phyloP scores from a whole-genome alignment of 2,888 invertebrate species.

The Synergus itoensis region DNA sequence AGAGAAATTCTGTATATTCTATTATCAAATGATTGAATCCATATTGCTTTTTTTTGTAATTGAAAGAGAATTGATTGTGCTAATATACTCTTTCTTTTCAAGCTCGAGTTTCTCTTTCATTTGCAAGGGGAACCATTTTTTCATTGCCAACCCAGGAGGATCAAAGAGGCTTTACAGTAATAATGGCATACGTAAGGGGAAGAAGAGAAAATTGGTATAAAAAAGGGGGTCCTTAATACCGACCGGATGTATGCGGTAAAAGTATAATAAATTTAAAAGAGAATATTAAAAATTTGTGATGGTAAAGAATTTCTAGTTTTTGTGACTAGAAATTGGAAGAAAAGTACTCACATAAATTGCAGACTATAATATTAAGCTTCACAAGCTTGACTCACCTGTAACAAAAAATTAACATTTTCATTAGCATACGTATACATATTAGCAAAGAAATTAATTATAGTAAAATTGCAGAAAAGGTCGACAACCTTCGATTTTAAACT shows the following conservation, averaged over 20 bases:
- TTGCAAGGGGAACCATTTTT: background rate
- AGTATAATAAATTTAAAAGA: background rate
- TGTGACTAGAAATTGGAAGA: background rate
- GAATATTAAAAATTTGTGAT: background rate
- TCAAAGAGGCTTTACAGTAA: constrained; percentile 1
- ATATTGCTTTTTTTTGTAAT: background rate
- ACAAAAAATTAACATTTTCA: constrained; percentile 5
- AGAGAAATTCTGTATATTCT: background rate
- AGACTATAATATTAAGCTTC: background rate
- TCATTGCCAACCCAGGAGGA: background rate
- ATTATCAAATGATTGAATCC: background rate
- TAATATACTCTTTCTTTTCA: background rate
- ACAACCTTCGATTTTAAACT: too few relatives aligned
- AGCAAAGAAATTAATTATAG: too few relatives aligned
- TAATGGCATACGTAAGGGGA: background rate
- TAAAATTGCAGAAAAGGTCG: too few relatives aligned
- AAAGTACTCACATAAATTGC: constrained; percentile 6
- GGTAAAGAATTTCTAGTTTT: background rate
- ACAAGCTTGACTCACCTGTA: constrained; percentile 11
- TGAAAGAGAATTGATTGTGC: constrained; percentile 3
- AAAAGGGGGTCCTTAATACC: background rate
- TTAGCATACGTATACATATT: background rate
- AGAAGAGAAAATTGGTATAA: background rate
- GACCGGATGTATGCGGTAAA: background rate
- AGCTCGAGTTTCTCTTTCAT: background rate